phyloP scores from a whole-genome alignment of 2,113 vertebrate species.

The Seriola rivoliana region DNA sequence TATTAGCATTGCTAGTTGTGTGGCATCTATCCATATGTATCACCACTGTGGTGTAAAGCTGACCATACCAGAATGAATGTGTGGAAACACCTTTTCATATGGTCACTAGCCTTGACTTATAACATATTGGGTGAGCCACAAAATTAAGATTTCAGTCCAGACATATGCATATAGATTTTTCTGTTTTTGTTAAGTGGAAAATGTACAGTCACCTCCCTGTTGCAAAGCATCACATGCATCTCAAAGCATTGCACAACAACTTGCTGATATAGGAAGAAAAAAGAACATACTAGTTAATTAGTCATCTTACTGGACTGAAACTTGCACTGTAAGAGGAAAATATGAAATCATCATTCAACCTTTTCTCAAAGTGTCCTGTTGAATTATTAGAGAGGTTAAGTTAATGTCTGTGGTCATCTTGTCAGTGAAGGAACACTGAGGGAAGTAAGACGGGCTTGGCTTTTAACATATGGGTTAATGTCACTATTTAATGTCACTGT shows the following conservation, averaged over 20 bases:
- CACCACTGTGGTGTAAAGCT: slow-evolving; percentile 1
- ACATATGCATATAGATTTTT: background rate
- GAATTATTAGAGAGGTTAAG: slow-evolving; percentile 3
- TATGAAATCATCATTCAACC: background rate
- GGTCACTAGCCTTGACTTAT: background rate
- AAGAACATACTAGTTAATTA: slow-evolving; percentile 52
- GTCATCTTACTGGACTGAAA: slow-evolving; percentile 57
- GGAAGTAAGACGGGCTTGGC: background rate
- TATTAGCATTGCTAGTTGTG: slow-evolving; percentile 32
- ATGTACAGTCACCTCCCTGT: background rate
- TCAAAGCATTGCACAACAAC: slow-evolving; percentile 47
- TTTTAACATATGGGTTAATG: background rate
- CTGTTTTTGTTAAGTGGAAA: background rate
- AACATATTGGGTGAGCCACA: background rate
- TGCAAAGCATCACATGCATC: slow-evolving; percentile 47
- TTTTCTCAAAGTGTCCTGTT: slow-evolving; percentile 1
- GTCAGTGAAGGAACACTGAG: background rate
- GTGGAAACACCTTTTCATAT: slow-evolving; percentile 6
- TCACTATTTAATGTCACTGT: background rate
- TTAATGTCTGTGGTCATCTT: background rate
- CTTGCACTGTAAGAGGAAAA: slow-evolving; percentile 68
- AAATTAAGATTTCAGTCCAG: background rate
- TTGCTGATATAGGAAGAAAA: slow-evolving; percentile 62
- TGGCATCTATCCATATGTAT: slow-evolving; percentile 3
- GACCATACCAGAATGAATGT: slow-evolving; percentile 8